Evolutionary conservation across 2,113 vertebrate genomes (phyloP).

Genomic region (Amia ocellicauda): DNA sequence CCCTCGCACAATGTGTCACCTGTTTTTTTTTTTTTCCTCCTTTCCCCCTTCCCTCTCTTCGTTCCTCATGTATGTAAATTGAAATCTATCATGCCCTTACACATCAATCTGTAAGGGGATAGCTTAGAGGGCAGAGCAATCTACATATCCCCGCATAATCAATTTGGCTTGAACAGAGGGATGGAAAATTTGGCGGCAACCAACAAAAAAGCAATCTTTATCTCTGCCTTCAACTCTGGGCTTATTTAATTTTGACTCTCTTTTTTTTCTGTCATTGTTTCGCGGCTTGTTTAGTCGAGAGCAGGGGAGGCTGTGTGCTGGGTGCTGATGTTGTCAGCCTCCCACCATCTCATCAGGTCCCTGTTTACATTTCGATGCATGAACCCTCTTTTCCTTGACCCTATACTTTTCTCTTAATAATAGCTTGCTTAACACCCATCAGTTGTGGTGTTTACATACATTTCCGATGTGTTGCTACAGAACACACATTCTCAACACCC

Average conservation of each 20-base stretch:
- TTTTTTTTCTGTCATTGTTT: not conserved
- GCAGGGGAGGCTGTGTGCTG: slow-evolving; percentile 8
- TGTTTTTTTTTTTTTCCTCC: slow-evolving; percentile 20
- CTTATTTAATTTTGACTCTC: slow-evolving; percentile 20
- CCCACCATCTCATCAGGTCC: not conserved
- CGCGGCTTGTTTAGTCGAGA: not conserved
- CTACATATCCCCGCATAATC: slow-evolving; percentile 66
- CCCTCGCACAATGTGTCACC: slow-evolving; percentile 52
- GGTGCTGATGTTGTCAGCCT: slow-evolving; percentile 1
- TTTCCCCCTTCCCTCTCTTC: slow-evolving; percentile 36
- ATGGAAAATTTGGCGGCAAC: slow-evolving; percentile 37
- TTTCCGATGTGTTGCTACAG: too few relatives aligned
- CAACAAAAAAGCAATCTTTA: slow-evolving; percentile 66
- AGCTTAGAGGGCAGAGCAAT: slow-evolving; percentile 59
- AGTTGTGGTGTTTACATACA: too few relatives aligned
- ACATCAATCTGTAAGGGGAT: slow-evolving; percentile 48
- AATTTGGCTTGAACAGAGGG: slow-evolving; percentile 56
- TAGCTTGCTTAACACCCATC: too few relatives aligned
- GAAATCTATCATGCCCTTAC: slow-evolving; percentile 68
- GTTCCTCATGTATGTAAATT: slow-evolving; percentile 48
- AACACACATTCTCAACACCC: too few relatives aligned
- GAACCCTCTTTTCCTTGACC: not conserved
- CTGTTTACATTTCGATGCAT: not conserved
- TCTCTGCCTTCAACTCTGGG: slow-evolving; percentile 37
- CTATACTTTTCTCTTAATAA: too few relatives aligned